phyloP scores from a whole-genome alignment of 2,113 vertebrate genomes.

The Illadopsis cleaveri region DNA sequence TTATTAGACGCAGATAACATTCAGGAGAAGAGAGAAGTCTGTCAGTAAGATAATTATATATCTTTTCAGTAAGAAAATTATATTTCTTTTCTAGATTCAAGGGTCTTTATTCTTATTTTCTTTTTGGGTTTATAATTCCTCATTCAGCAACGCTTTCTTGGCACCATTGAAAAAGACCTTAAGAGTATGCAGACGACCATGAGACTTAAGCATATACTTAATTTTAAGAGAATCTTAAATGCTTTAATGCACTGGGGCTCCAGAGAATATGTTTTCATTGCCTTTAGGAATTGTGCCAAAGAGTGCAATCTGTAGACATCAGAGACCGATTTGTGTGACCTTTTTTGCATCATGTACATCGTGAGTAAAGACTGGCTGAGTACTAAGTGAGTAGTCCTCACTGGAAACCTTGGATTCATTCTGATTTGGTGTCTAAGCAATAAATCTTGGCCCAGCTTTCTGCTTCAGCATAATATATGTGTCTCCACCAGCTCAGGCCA shows the following conservation, averaged over 20 bases:
- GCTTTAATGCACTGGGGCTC: background rate
- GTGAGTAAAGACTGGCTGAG: background rate
- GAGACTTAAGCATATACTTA: background rate
- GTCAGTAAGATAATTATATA: background rate
- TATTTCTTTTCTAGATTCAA: background rate
- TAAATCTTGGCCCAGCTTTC: background rate
- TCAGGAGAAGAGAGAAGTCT: background rate
- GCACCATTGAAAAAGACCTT: background rate
- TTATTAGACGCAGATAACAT: background rate
- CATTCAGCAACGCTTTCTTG: background rate
- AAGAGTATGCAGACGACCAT: background rate
- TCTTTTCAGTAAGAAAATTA: background rate
- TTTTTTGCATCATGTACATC: background rate
- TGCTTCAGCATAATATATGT: background rate
- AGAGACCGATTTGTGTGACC: background rate
- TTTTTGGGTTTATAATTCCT: background rate
- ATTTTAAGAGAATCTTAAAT: background rate
- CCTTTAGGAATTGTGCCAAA: background rate
- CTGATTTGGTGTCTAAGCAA: background rate
- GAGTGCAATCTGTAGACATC: background rate
- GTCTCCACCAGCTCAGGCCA: background rate
- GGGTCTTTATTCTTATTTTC: background rate
- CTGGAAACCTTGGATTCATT: background rate
- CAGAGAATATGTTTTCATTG: background rate
- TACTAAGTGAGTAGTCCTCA: background rate